phyloP scores from a whole-genome alignment of 2,888 invertebrate species.

The Caenorhabditis sp. region DNA sequence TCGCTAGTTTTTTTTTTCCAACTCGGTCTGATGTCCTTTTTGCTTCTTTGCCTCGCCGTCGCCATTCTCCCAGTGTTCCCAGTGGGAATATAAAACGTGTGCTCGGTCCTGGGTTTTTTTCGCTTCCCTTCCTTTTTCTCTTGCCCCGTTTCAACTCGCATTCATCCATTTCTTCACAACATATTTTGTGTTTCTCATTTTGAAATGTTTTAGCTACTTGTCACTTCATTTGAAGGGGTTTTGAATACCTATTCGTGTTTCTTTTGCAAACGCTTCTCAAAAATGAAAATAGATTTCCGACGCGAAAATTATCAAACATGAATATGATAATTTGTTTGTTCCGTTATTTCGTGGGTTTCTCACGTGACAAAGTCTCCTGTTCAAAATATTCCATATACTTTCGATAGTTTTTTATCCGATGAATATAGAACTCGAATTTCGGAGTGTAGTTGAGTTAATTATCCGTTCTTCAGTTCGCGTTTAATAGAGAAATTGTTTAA shows the following conservation, averaged over 20 bases:
- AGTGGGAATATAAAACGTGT: slow-evolving; percentile 44
- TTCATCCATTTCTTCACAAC: slow-evolving; percentile 14
- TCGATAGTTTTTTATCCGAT: too few relatives aligned
- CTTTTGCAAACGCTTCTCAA: too few relatives aligned
- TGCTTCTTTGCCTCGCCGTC: slow-evolving; percentile 27
- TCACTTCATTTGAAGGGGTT: not conserved
- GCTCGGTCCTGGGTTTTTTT: not conserved
- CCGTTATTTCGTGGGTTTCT: too few relatives aligned
- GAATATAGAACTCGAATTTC: too few relatives aligned
- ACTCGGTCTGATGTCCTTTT: slow-evolving; percentile 9
- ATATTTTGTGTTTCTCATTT: slow-evolving; percentile 9
- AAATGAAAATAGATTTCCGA: too few relatives aligned
- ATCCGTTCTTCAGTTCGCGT: too few relatives aligned
- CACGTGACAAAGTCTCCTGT: too few relatives aligned
- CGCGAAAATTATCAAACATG: too few relatives aligned
- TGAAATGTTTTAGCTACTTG: not conserved
- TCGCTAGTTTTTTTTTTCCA: not conserved
- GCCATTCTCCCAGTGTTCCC: slow-evolving; percentile 31
- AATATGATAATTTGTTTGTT: too few relatives aligned
- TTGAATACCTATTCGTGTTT: not conserved
- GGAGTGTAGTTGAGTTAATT: too few relatives aligned
- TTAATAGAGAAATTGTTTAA: too few relatives aligned
- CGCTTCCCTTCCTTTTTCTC: slow-evolving; percentile 13
- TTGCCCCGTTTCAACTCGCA: not conserved
- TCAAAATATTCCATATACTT: too few relatives aligned